phyloP scores from a whole-genome alignment of 2,888 invertebrate species.

The Microctonus aethiopoides region DNA sequence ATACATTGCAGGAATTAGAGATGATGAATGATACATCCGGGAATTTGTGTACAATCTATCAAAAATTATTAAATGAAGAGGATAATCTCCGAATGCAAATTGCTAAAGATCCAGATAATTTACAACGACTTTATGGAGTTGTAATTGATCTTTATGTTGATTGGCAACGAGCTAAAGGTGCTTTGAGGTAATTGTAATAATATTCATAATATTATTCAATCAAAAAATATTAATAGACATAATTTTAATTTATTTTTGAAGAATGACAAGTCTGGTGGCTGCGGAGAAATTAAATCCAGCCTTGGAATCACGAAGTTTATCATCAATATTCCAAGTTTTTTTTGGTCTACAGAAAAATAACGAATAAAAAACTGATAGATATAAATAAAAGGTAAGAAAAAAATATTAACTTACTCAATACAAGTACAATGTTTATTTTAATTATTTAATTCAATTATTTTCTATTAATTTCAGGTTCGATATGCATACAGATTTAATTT shows the following conservation, averaged over 20 bases:
- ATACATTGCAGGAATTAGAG: slow-evolving; percentile 61
- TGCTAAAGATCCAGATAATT: slow-evolving; percentile 52
- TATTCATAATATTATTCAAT: background rate
- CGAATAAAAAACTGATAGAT: background rate
- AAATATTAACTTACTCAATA: background rate
- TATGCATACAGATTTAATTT: too few species aligned
- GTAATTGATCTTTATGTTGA: slow-evolving; percentile 62
- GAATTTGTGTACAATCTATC: slow-evolving; percentile 57
- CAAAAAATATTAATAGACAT: slow-evolving; percentile 6
- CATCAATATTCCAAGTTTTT: slow-evolving; percentile 2
- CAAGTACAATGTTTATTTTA: too few species aligned
- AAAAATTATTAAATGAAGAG: slow-evolving; percentile 56
- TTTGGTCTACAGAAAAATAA: background rate
- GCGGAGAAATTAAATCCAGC: slow-evolving; percentile 53
- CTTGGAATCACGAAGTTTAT: slow-evolving; percentile 53
- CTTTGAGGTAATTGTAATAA: slow-evolving; percentile 52
- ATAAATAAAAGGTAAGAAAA: background rate
- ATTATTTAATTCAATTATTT: too few species aligned
- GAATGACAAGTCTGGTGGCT: slow-evolving; percentile 57
- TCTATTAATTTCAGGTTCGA: too few species aligned
- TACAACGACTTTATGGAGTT: slow-evolving; percentile 54
- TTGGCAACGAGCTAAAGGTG: slow-evolving; percentile 62
- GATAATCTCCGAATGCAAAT: slow-evolving; percentile 47
- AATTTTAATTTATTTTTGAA: slow-evolving; percentile 31
- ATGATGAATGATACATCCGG: slow-evolving; percentile 55